A percentile compares a stretch with the other conserved stretches of the same genome.
These are phyloP conservation scores for Drosophila meridiana DNA, from an alignment of 2,888 invertebrate species.

Conservation along the genomic window DNA sequence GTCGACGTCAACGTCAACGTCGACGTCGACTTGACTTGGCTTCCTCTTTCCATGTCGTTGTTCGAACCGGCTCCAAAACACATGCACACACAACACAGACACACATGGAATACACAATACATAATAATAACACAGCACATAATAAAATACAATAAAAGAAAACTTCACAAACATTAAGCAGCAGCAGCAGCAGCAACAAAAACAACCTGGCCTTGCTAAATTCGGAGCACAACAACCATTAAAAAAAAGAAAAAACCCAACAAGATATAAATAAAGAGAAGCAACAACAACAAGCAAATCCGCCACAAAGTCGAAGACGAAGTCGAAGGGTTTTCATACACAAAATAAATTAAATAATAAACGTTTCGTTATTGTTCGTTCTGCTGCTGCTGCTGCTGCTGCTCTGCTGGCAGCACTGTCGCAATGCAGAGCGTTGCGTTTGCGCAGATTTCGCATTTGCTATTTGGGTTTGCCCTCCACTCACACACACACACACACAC, in stretches of 20 bases:
- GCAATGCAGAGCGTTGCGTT: slow-evolving; percentile 56
- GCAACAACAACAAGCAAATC: slow-evolving; percentile 50
- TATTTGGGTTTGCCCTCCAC: slow-evolving; percentile 48
- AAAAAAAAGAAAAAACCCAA: slow-evolving; percentile 38
- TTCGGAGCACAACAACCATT: slow-evolving; percentile 76
- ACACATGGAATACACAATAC: slow-evolving; percentile 49
- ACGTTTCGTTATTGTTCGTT: slow-evolving; percentile 25
- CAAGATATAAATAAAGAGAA: slow-evolving; percentile 36
- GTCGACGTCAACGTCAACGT: slow-evolving; percentile 23
- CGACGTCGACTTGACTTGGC: slow-evolving; percentile 43
- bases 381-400: slow-evolving; percentile 11
- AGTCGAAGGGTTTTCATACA: slow-evolving; percentile 61
- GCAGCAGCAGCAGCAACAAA: slow-evolving; percentile 45
- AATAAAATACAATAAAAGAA: slow-evolving; percentile 80
- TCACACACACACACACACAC: slow-evolving; percentile 3
- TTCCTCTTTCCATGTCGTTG: slow-evolving; percentile 63
- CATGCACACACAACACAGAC: slow-evolving; percentile 29
- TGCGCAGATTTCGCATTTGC: slow-evolving; percentile 62
- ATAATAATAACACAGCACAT: slow-evolving; percentile 69
- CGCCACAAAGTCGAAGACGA: slow-evolving; percentile 47
- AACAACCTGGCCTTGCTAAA: slow-evolving; percentile 77
- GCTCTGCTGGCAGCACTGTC: slow-evolving; percentile 36
- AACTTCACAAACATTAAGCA: slow-evolving; percentile 70
- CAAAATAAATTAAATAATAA: slow-evolving; percentile 50
- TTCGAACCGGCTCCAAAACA: slow-evolving; percentile 53